Base-by-base conservation (phyloP, 2,888 invertebrate species). In the Phasia obesa region DNA sequence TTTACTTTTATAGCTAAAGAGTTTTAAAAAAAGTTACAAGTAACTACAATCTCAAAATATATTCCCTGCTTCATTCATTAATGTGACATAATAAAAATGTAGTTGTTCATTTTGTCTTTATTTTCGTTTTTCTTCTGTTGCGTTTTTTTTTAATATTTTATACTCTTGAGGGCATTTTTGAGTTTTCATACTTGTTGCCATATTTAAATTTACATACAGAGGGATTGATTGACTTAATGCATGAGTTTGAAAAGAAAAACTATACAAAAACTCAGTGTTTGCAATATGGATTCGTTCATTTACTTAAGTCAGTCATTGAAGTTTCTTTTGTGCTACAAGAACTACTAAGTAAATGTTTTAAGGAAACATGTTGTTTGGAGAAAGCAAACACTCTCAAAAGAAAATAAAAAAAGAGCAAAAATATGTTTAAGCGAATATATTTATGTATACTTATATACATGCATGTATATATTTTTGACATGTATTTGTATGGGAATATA, bases 151-250 rank as follows among this genome's bases (percentile, higher is more conserved):
- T n/a, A 64, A 35, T 71, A 23, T 65, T 60, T 65, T 35, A 53
- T 64, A 35, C 76, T 59, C 76, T 65, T 59, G 64, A 71, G 76
- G 70, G 53, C 44, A 76, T 76, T 76, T 57, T 70, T 53, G 25
- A 70, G 42, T 73, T 79, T 65, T 59, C 35, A 47, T 65, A 75
- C 81, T 81, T 76, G 75, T 81, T 76, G 81, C 81, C 57, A 53
- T 59, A 65, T 70, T 57, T 42, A 71, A 19, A 62, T 42, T 51
- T 2, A 7, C 21, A 35, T 35, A 47, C 27, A 57, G n/a, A 59
- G 35, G 38, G 19, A 27, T 11, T 25, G 38, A 67, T 4, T 17
- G 25, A 19, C 9, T 11, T 7, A 3, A 31, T 9, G 2, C 13
- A 1, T 55, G 21, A 35, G 23, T 60, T 15, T 31, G 53, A 17